Evolutionary conservation across 2,888 invertebrate species (phyloP).

Genomic region (Pilophorus perplexus): DNA sequence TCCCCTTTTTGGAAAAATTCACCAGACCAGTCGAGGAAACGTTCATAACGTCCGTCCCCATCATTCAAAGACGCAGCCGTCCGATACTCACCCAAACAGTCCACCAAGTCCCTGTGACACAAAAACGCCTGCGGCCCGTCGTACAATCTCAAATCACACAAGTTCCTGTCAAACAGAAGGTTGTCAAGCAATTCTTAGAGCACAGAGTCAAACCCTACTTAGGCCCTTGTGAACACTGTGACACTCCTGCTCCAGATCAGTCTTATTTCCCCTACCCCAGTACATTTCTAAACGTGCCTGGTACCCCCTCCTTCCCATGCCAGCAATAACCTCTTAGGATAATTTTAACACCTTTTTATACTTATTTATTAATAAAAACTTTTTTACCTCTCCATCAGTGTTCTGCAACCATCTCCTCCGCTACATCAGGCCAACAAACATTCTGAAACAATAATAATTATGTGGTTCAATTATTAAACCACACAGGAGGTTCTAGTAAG

Average conservation of each 20-base stretch:
- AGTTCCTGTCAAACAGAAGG: conserved; percentile 40
- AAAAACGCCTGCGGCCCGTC: conserved; percentile 32
- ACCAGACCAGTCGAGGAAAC: conserved; percentile 40
- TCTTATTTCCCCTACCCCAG: too few species aligned
- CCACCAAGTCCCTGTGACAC: conserved; percentile 39
- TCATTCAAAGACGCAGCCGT: conserved; percentile 31
- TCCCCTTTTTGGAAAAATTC: conserved; percentile 37
- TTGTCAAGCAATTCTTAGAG: conserved; percentile 36
- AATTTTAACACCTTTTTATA: not conserved
- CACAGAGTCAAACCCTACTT: not conserved
- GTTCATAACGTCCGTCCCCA: conserved; percentile 37
- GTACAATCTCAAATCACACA: conserved; percentile 21
- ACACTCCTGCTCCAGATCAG: too few species aligned
- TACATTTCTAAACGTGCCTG: too few species aligned
- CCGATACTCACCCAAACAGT: conserved; percentile 36
- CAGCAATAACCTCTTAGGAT: too few species aligned
- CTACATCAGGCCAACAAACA: too few species aligned
- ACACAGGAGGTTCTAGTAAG: too few species aligned
- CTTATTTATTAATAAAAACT: conserved; percentile 23
- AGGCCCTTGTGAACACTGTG: not conserved
- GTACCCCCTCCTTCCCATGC: too few species aligned
- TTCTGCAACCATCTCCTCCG: too few species aligned
- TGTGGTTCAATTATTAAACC: too few species aligned
- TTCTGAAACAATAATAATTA: too few species aligned
- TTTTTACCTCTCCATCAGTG: conserved; percentile 1